Evolutionary conservation across 2,888 invertebrate genomes (phyloP).

Genomic region (Aspidiotus rigidus): DNA sequence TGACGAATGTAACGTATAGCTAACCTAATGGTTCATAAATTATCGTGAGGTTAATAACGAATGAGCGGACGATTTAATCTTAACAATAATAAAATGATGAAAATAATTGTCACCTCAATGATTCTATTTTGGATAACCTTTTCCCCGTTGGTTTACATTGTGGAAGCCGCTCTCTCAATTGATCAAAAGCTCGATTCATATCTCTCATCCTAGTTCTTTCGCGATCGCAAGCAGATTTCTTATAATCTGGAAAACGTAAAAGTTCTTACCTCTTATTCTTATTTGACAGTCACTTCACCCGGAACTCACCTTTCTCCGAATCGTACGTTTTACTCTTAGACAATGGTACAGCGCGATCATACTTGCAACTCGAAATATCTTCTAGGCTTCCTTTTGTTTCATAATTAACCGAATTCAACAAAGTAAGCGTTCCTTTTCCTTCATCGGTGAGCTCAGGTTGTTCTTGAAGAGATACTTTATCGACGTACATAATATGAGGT

Average conservation of each 20-base stretch:
- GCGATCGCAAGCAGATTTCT: constrained; percentile 73
- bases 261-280: too few relatives aligned
- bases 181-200: constrained; percentile 74
- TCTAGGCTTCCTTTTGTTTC: constrained; percentile 13
- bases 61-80: neutral
- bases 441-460: neutral
- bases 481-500: constrained; percentile 21
- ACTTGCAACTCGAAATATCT: constrained; percentile 7
- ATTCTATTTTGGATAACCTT: constrained; percentile 77
- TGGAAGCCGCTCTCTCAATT: constrained; percentile 63
- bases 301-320: constrained; percentile 50
- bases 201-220: constrained; percentile 76
- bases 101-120: constrained; percentile 52
- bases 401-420: constrained; percentile 12
- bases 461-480: constrained; percentile 9
- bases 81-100: neutral
- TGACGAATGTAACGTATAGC: constrained; percentile 69
- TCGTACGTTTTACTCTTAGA: constrained; percentile 51
- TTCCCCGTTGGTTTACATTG: constrained; percentile 72
- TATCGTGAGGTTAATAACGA: neutral
- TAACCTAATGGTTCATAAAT: constrained; percentile 45
- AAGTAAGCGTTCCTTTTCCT: constrained; percentile 12
- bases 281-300: too few relatives aligned
- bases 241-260: constrained; percentile 54
- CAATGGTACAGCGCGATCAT: constrained; percentile 42